A percentile compares a stretch with the other conserved stretches of the same genome.
phyloP scores from a whole-genome alignment of 2,888 invertebrate species.

The Hemithea aestivaria region DNA sequence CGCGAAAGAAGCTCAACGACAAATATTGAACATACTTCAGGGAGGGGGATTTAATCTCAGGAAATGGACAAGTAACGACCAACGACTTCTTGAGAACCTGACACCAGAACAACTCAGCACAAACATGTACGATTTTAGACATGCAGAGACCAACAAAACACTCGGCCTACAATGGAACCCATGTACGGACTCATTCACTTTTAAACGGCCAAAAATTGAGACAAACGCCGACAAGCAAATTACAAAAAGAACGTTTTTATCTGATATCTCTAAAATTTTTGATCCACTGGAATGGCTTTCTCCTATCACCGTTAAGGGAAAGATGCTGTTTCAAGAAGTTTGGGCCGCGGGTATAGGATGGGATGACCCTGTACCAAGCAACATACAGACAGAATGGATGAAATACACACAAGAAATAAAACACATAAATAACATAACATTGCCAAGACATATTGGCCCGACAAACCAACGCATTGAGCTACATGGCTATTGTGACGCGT shows the following conservation, averaged over 20 bases:
- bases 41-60: conserved; percentile 10
- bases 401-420: conserved; percentile 1
- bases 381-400: conserved; percentile 7
- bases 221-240: conserved; percentile 11
- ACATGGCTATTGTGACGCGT: conserved; percentile 8
- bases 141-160: conserved; percentile 9
- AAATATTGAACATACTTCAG: conserved; percentile 5
- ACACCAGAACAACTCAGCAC: background rate
- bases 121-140: too few species aligned
- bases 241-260: too few species aligned
- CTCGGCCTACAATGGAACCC: conserved; percentile 21
- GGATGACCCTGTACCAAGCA: conserved; percentile 9
- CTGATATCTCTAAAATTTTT: conserved; percentile 18
- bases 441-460: conserved; percentile 6
- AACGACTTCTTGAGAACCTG: background rate
- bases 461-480: background rate
- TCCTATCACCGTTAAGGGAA: conserved; percentile 15
- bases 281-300: conserved; percentile 22
- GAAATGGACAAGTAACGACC: conserved; percentile 11
- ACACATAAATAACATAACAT: conserved; percentile 2
- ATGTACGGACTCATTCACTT: conserved; percentile 9
- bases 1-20: conserved; percentile 2
- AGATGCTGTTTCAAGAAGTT: conserved; percentile 18
- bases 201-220: conserved; percentile 11
- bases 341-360: conserved; percentile 7